Base-by-base conservation (phyloP, 2,113 vertebrate species). In the Prinia subflava region DNA sequence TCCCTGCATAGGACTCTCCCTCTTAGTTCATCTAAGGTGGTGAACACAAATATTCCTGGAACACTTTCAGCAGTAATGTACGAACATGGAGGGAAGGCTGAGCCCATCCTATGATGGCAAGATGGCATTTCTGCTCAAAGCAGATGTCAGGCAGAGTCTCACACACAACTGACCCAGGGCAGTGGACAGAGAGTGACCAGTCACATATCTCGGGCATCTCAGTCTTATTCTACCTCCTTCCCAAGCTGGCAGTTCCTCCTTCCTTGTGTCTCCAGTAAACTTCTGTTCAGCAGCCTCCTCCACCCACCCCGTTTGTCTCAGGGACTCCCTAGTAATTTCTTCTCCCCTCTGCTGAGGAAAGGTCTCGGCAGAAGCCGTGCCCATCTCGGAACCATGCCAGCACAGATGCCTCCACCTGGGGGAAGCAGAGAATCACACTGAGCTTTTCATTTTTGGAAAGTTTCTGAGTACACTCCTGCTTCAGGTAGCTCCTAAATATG, bases 361-460 rank as follows among this genome's bases (percentile, higher is more conserved):
- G 14, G 16, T 59, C 31, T 33, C 23, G 28, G 57, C 31, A 56
- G 76, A 53, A 18, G 44, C 35, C 1, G 3, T 15, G 37, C 30
- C 73, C 63, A 53, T 14, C 59, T 65, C 3, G 0, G 16, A 88
- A 37, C 46, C 79, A 67, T 80, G 80, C 68, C 75, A 86, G 59
- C 80, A 74, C 76, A 81, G 73, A 42, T 52, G 65, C 73, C 73
- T 95, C 91, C 95, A 93, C 73, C 95, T 95, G 86, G 80, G 94
- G 89, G 94, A 93, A 94, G 91, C 89, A 97, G 73, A 96, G 95
- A 97, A 89, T 60, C 68, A 92, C 79, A 77, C 15, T 49, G 75
- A 88, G 27, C 44, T 88, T 50, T 39, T 53, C 44, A 7, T 13
- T 83, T 67, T 49, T 50, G 39, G 64, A 81, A 87, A 56, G 73